Conservation (phyloP, 2,888 invertebrate species). For the Cephus nigrinus region DNA sequence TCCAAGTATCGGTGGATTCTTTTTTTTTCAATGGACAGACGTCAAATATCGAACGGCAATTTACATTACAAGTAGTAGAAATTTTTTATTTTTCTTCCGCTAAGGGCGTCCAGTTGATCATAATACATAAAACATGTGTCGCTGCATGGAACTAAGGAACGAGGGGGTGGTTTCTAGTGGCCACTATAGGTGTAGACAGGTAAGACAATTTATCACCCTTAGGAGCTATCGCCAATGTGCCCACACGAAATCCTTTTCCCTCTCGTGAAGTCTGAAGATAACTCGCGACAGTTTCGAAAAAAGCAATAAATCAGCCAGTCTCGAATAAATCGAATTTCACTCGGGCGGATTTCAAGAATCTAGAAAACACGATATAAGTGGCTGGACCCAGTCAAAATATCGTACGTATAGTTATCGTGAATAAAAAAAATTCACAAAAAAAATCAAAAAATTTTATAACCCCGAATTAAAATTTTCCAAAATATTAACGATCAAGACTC, state of each 20-base stretch:
- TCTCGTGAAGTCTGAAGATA: conserved; percentile 11
- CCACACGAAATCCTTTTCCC: conserved; percentile 17
- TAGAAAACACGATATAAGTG: not conserved
- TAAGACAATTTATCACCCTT: conserved; percentile 19
- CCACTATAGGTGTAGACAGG: conserved; percentile 18
- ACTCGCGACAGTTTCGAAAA: conserved; percentile 18
- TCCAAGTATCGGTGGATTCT: not conserved
- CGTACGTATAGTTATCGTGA: too few species aligned
- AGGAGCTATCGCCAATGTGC: conserved; percentile 11
- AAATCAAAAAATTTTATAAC: not conserved
- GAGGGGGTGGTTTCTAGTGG: conserved; percentile 4
- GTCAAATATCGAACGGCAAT: not conserved
- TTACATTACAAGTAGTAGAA: not conserved
- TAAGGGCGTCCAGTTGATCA: conserved; percentile 4
- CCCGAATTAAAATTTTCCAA: not conserved
- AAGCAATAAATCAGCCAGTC: conserved; percentile 20
- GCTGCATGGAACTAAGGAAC: conserved; percentile 6
- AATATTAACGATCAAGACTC: not conserved
- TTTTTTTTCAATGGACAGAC: not conserved
- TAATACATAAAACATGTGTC: conserved; percentile 18
- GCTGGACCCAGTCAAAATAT: too few species aligned
- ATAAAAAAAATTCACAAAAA: too few species aligned
- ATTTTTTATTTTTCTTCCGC: not conserved
- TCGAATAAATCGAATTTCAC: conserved; percentile 18
- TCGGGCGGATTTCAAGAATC: not conserved